Evolutionary conservation across 2,113 vertebrate genomes (phyloP).

Genomic region (Dryoscopus gambensis): DNA sequence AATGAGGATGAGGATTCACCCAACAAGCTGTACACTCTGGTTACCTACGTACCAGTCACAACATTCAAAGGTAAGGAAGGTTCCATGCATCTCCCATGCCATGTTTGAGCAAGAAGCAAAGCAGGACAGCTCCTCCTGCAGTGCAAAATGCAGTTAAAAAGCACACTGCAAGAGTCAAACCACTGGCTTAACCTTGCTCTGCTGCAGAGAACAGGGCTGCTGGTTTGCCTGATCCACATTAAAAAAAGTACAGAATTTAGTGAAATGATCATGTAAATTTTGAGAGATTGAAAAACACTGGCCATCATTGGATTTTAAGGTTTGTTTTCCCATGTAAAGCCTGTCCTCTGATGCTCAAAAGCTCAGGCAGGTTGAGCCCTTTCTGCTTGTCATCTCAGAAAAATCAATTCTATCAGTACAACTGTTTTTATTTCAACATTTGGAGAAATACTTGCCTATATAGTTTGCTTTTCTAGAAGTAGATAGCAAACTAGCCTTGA

Average conservation of each 20-base stretch:
- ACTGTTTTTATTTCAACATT: background rate
- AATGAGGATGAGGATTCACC: conserved; percentile 97
- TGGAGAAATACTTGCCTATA: background rate
- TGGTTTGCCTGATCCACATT: background rate
- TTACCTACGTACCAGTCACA: conserved; percentile 93
- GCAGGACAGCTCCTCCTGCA: background rate
- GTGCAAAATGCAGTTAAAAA: background rate
- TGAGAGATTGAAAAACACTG: background rate
- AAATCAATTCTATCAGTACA: background rate
- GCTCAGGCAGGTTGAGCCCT: background rate
- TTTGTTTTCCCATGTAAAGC: background rate
- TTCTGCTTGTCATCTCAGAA: background rate
- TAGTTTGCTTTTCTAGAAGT: background rate
- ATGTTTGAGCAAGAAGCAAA: background rate
- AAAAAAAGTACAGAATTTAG: background rate
- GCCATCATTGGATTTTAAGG: background rate
- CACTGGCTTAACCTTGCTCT: background rate
- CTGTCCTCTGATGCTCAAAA: background rate
- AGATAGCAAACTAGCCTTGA: background rate
- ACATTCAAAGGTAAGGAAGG: conserved; percentile 89
- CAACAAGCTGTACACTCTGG: conserved; percentile 94
- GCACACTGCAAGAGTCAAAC: background rate
- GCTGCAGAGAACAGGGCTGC: background rate
- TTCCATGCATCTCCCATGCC: accelerated
- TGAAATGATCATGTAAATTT: background rate